A percentile compares a stretch with the other conserved stretches of the same genome.
Evolutionary conservation across 2,797 vertebrate genomes (phyloP).

Genomic region (Erpetoichthys calabaricus): DNA sequence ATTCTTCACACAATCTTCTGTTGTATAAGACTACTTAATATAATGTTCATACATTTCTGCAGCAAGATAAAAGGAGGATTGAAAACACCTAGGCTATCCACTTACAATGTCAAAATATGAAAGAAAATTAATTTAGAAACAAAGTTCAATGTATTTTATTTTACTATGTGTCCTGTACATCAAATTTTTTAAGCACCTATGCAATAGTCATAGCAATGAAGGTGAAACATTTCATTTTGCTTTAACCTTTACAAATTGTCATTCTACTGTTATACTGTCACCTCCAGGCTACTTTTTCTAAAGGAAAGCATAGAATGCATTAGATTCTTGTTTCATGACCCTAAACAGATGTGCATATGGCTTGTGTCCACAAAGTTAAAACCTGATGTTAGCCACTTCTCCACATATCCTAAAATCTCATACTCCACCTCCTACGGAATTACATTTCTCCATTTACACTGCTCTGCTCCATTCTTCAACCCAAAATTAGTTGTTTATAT

Average conservation of each 20-base stretch:
- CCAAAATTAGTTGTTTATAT: too few relatives aligned
- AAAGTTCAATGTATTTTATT: constrained; percentile 56
- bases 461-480: constrained; percentile 18
- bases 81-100: too few relatives aligned
- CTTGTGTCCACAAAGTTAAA: constrained; percentile 42
- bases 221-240: constrained; percentile 65
- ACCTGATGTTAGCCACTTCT: constrained; percentile 42
- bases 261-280: constrained; percentile 61
- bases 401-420: constrained; percentile 41
- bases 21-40: too few relatives aligned
- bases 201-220: constrained; percentile 82
- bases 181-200: constrained; percentile 64
- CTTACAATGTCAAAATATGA: too few relatives aligned
- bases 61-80: too few relatives aligned
- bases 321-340: constrained; percentile 59
- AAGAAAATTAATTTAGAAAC: constrained; percentile 13
- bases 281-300: constrained; percentile 72
- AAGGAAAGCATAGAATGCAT: constrained; percentile 65
- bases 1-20: too few relatives aligned
- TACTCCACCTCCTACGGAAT: constrained; percentile 47
- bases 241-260: constrained; percentile 80
- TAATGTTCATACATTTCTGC: too few relatives aligned
- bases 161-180: constrained; percentile 72
- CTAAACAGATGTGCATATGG: constrained; percentile 58
- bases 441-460: constrained; percentile 32